These are phyloP conservation scores for Mystacornis crossleyi DNA, from an alignment of 2,113 vertebrate species.

Conservation along the genomic window DNA sequence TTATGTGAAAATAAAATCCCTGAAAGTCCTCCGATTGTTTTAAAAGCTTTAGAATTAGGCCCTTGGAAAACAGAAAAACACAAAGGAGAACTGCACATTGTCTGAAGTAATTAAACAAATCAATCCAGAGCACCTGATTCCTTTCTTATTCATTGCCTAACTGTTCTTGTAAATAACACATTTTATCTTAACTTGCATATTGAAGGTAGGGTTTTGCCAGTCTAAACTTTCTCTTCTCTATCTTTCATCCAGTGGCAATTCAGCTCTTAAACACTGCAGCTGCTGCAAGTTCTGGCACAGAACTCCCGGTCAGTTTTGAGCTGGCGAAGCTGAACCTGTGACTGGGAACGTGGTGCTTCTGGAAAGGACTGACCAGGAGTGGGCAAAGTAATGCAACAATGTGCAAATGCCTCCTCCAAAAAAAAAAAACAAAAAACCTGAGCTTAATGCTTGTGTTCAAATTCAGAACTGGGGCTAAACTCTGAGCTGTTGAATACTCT, in stretches of 20 bases:
- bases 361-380: not conserved
- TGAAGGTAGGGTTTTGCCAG: not conserved
- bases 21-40: not conserved
- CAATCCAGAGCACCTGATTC: not conserved
- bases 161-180: not conserved
- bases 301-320: not conserved
- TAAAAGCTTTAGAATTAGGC: not conserved
- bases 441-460: not conserved
- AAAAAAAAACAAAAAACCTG: not conserved
- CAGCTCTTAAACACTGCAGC: not conserved
- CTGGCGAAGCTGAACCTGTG: not conserved
- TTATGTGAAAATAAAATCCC: not conserved
- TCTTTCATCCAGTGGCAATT: not conserved
- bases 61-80: not conserved
- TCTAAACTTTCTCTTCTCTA: not conserved
- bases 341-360: not conserved
- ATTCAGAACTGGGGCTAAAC: not conserved
- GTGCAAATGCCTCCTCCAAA: not conserved
- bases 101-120: not conserved
- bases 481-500: not conserved
- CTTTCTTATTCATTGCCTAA: not conserved
- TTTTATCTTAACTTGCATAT: not conserved
- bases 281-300: not conserved
- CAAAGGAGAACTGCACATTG: not conserved
- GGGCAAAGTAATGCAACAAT: rapidly evolving